A percentile compares a stretch with the other conserved stretches of the same genome.
Evolutionary conservation across 2,797 vertebrate genomes (phyloP).

Genomic region (Tapirus indicus): DNA sequence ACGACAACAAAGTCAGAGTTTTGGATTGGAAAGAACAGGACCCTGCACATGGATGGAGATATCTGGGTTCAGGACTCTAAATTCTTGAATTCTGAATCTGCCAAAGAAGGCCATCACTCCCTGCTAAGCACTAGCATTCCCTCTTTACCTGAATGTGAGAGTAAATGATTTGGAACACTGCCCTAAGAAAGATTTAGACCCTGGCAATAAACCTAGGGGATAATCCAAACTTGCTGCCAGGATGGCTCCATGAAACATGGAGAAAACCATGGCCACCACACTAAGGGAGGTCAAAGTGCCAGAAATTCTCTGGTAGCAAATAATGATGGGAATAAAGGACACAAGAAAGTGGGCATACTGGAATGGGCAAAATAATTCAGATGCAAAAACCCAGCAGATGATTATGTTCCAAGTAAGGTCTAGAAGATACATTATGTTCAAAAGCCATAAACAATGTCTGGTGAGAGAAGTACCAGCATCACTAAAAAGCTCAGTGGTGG

Average conservation of each 20-base stretch:
- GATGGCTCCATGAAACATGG: background rate
- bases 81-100: background rate
- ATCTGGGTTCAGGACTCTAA: background rate
- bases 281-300: background rate
- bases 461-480: background rate
- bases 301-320: background rate
- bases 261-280: background rate
- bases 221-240: background rate
- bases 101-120: background rate
- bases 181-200: background rate
- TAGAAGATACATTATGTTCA: background rate
- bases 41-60: background rate
- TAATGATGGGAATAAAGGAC: background rate
- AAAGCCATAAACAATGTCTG: background rate
- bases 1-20: background rate
- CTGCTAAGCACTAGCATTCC: background rate
- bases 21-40: background rate
- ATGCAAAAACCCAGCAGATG: background rate
- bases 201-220: background rate
- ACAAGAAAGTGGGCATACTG: background rate
- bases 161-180: background rate
- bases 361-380: background rate
- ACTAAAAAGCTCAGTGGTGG: background rate
- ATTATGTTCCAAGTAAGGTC: background rate
- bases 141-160: background rate